These are phyloP conservation scores for Dichetophora obliterata DNA, from an alignment of 2,888 invertebrate genomes.

Conservation along the genomic window DNA sequence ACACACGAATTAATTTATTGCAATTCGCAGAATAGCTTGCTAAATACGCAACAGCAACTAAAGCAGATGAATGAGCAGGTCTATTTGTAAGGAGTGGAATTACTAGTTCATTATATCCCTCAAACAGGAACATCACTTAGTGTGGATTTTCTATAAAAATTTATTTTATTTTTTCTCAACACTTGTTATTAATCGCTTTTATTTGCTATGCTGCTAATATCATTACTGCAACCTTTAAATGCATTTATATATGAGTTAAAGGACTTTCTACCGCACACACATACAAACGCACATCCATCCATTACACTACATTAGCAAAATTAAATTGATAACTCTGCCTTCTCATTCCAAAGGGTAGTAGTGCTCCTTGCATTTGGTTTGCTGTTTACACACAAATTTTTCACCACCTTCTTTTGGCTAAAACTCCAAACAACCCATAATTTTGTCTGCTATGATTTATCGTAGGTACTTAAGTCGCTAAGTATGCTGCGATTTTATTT, in stretches of 20 bases:
- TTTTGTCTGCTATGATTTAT: constrained; percentile 59
- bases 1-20: constrained; percentile 44
- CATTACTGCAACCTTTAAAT: constrained; percentile 16
- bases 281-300: constrained; percentile 44
- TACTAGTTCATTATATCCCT: not conserved
- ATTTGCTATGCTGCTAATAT: not conserved
- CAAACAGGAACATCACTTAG: not conserved
- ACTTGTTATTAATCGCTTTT: constrained; percentile 27
- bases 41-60: not conserved
- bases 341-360: not conserved
- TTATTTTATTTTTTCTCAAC: constrained; percentile 15
- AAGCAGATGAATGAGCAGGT: constrained; percentile 18
- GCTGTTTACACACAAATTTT: constrained; percentile 37
- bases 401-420: constrained; percentile 39
- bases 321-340: constrained; percentile 57
- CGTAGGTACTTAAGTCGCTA: constrained; percentile 53
- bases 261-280: not conserved
- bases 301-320: constrained; percentile 67
- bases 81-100: not conserved
- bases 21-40: constrained; percentile 12
- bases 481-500: constrained; percentile 61
- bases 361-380: constrained; percentile 32
- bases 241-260: constrained; percentile 15
- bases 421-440: constrained; percentile 55
- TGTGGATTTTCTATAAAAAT: not conserved